These are phyloP conservation scores for Drosophila diplacantha DNA, from an alignment of 2,888 invertebrate species.

Conservation along the genomic window DNA sequence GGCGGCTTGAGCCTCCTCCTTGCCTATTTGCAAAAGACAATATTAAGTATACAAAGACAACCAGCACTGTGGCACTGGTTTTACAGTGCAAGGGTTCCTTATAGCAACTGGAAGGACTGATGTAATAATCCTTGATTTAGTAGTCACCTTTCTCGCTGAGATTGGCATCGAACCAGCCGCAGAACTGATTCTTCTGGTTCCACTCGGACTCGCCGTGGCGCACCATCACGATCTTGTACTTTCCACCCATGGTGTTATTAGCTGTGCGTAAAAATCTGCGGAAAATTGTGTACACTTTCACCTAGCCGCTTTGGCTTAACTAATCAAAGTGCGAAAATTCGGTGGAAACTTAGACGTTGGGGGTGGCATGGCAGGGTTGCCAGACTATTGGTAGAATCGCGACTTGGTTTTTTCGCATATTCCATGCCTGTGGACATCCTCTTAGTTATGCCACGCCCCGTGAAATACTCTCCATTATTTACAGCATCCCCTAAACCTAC, in stretches of 20 bases:
- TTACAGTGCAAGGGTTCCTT: background rate
- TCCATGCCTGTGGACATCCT: fast-evolving
- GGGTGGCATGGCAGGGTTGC: background rate
- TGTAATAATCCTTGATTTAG: slow-evolving; percentile 19
- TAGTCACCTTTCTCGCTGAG: slow-evolving; percentile 83
- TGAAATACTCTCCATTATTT: no score
- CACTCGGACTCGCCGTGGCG: slow-evolving; percentile 88
- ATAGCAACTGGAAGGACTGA: background rate
- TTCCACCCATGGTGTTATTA: slow-evolving; percentile 75
- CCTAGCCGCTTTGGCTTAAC: slow-evolving; percentile 57
- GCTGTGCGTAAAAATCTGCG: slow-evolving; percentile 47
- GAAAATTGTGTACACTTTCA: slow-evolving; percentile 53
- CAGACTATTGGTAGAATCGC: background rate
- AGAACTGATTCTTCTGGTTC: slow-evolving; percentile 87
- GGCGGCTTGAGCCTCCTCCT: slow-evolving; percentile 79
- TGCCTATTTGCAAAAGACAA: slow-evolving; percentile 59
- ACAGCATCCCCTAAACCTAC: background rate
- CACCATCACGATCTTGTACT: slow-evolving; percentile 85
- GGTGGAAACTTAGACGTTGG: slow-evolving; percentile 41
- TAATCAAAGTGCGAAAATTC: slow-evolving; percentile 46
- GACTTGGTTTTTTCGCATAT: background rate
- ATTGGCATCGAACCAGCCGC: slow-evolving; percentile 86
- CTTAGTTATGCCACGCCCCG: no score
- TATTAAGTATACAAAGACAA: slow-evolving; percentile 21
- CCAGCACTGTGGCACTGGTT: background rate